Evolutionary conservation across 2,797 vertebrate genomes (phyloP).

Genomic region (Novumbra hubbsi): DNA sequence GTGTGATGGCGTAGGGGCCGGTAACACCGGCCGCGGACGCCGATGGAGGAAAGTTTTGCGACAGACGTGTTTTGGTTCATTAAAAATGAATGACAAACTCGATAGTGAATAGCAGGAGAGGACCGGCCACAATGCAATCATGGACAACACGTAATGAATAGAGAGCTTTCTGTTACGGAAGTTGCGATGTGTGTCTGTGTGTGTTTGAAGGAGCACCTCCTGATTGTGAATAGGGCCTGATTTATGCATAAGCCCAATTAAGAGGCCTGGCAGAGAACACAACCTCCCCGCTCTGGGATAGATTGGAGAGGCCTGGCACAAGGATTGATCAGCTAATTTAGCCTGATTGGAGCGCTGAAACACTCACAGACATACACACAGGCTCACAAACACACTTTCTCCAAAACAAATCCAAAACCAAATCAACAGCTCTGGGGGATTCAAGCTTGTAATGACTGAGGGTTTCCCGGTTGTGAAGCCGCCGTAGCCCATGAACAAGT

Average conservation of each 20-base stretch:
- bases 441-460: not conserved
- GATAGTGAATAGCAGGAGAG: not conserved
- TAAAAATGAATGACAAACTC: not conserved
- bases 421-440: not conserved
- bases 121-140: not conserved
- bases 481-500: not conserved
- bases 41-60: not conserved
- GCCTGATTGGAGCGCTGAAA: slow-evolving; percentile 7
- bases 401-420: not conserved
- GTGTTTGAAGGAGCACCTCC: not conserved
- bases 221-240: not conserved
- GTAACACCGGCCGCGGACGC: not conserved
- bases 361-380: not conserved
- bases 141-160: not conserved
- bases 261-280: slow-evolving; percentile 1
- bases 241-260: not conserved
- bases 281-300: not conserved
- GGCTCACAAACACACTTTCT: not conserved
- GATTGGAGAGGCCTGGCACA: not conserved
- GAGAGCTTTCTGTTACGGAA: not conserved
- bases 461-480: not conserved
- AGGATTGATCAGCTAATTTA: slow-evolving; percentile 1
- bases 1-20: not conserved
- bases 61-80: not conserved
- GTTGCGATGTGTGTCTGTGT: not conserved